Evolutionary conservation across 92 coral and sea anemone genomes (phyloP), one percentile per base, ranked within the genome.

Genomic region (Zoanthus solanderi): DNA sequence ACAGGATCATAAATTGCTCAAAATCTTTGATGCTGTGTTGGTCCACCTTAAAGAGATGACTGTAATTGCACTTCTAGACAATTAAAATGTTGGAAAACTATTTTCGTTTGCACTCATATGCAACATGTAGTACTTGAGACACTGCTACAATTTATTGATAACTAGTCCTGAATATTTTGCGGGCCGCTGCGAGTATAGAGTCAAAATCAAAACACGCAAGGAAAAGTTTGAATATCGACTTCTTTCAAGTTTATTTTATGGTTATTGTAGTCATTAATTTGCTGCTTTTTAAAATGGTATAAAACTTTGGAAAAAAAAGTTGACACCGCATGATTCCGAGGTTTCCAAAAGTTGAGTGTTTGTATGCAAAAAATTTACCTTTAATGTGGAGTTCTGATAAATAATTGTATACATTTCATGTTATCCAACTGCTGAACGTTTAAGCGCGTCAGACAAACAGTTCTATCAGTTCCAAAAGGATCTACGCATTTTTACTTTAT

Each of bases 41-140:
- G 37, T 72, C 37, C 53, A 72, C 37, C 53, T 52, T 10, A 11
- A 23, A 72, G 28, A 23, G 16, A 72, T 72, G 73, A 12, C 44
- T 28, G 73, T 68, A 37, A 28, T 68, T 28, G 73, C 73, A 68
- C 73, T 68, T 8, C 34, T 68, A 31, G 29, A 68, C 44, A 28
- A 68, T 68, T 68, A 68, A 31, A 28, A 68, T 68, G 44, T 28
- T 68, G 73, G 73, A 28, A 68, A 68, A 68, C 73, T 28, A 68
- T 9, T 68, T 68, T 68, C 44, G 44, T 28, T 68, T 68, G 44
- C 15, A 68, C 73, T 68, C 11, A 9, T 31, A 68, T 68, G 29
- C 44, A 28, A 9, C 44, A 68, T 68, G 73, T 68, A 68, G 73
- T 68, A 42, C 73, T 11, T 68, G 73, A 68, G 73, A 68, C 42